These are phyloP conservation scores for Orestias chungarensis DNA, from an alignment of 2,797 vertebrate genomes.

Conservation along the genomic window DNA sequence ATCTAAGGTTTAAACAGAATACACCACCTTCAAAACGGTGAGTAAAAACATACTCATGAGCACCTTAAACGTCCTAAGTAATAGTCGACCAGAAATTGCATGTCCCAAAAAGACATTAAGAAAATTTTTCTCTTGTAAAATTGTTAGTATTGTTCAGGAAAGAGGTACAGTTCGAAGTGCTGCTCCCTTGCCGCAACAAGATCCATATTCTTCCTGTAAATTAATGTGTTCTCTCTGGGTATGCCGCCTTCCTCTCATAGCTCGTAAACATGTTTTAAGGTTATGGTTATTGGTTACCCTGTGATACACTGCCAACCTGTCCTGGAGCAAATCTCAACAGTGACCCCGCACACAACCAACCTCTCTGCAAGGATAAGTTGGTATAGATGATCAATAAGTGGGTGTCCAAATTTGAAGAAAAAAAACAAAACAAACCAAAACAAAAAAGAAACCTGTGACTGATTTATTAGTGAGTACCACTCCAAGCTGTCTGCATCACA, in stretches of 20 bases:
- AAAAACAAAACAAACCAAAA: not conserved
- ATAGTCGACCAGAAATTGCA: not conserved
- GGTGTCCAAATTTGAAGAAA: not conserved
- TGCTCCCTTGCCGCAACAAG: no score
- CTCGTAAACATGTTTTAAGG: no score
- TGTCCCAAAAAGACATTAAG: not conserved
- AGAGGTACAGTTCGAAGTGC: no score
- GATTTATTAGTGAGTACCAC: slow-evolving; percentile 78
- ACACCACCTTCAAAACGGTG: not conserved
- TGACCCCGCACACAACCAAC: not conserved
- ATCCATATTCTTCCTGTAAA: not conserved
- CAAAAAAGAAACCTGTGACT: no score
- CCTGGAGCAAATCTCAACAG: not conserved
- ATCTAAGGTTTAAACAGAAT: not conserved
- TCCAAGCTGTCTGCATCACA: slow-evolving; percentile 88
- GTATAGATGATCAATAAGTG: not conserved
- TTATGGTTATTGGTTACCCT: no score
- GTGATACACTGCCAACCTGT: not conserved
- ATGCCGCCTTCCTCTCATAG: no score
- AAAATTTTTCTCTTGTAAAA: no score
- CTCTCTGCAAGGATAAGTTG: not conserved
- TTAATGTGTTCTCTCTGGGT: not conserved
- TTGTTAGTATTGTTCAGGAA: no score
- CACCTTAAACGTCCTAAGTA: not conserved
- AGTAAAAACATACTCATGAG: not conserved